Evolutionary conservation across 92 coral and sea anemone species (phyloP), one percentile per base, ranked within the genome.

Genomic region (Heliopora coerulea): DNA sequence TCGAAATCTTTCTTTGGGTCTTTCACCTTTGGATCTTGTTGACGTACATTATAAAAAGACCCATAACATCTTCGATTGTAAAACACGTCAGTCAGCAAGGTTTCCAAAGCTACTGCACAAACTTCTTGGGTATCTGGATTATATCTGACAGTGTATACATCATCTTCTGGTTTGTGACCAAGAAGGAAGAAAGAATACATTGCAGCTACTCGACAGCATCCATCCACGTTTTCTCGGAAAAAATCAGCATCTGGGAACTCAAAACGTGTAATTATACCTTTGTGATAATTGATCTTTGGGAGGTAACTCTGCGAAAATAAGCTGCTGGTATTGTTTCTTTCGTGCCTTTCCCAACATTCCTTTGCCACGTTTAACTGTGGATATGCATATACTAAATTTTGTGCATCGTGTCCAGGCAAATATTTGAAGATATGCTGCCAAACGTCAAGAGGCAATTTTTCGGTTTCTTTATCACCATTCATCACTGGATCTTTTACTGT

Each of bases 141-240:
- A 35, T 52, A 70, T 21, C 50, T 31, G 12, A 70, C 77, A 31
- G 21, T 70, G 30, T 70, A 70, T 15, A 70, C 62, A 52, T 70
- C 63, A 52, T 70, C 77, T 33, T 50, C 48, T 52, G 77, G 62
- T 13, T 44, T 33, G 14, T 70, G 77, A 39, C 77, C 52, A 21
- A 70, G 77, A 54, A 70, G 77, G 35, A 70, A 50, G 48, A 70
- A 70, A 2, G 77, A 52, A 33, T 70, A 70, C 62, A 70, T 52
- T 32, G 77, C 77, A 3, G 49, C 77, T 11, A 70, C 77, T 13
- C 77, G 77, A 70, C 77, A 70, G 34, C 77, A 70, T 30, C 20
- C 62, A 28, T 7, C 26, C n/a, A 8, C 39, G 15, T 70, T 52
- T 24, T 52, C 49, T 29, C 19, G 4, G 32, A 70, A 52, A 17